Conservation (phyloP, 2,113 vertebrate species). For the Microcebus ravelobensis region DNA sequence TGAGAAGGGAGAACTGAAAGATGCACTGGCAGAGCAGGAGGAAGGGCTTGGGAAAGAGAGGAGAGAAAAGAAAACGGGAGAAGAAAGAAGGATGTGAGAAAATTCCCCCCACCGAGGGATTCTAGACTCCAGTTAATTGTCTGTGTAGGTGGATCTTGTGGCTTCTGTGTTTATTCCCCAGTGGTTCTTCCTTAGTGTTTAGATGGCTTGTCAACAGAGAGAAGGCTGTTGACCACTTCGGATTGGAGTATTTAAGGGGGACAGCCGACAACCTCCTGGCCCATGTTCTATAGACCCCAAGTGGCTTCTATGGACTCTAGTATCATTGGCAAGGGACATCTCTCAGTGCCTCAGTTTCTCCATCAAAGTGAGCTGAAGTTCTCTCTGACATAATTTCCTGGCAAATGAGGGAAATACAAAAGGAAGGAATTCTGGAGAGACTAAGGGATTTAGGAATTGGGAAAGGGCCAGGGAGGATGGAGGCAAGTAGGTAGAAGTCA, state of each 20-base stretch:
- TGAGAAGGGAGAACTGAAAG: background rate
- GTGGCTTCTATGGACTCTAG: background rate
- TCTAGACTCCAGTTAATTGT: background rate
- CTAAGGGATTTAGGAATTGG: background rate
- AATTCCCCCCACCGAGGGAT: too few species aligned
- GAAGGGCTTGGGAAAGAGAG: background rate
- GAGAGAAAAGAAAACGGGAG: background rate
- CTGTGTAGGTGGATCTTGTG: background rate
- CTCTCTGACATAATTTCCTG: background rate
- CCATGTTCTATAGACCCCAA: background rate
- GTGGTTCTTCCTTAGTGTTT: background rate
- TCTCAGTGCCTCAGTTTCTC: slow-evolving; percentile 28
- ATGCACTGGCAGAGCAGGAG: background rate
- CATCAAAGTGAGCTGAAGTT: background rate
- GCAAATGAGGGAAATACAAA: background rate
- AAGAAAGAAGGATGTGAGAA: background rate
- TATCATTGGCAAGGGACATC: background rate
- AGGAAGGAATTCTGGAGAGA: background rate
- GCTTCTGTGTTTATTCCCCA: background rate
- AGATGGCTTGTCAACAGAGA: background rate
- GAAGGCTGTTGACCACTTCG: background rate
- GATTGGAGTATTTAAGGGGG: background rate
- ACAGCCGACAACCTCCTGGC: background rate
- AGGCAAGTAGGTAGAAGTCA: background rate
- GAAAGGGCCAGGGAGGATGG: too few species aligned